Evolutionary conservation across 1,140 invertebrate genomes (phyloP).

Genomic region (Araneus ventricosus): DNA sequence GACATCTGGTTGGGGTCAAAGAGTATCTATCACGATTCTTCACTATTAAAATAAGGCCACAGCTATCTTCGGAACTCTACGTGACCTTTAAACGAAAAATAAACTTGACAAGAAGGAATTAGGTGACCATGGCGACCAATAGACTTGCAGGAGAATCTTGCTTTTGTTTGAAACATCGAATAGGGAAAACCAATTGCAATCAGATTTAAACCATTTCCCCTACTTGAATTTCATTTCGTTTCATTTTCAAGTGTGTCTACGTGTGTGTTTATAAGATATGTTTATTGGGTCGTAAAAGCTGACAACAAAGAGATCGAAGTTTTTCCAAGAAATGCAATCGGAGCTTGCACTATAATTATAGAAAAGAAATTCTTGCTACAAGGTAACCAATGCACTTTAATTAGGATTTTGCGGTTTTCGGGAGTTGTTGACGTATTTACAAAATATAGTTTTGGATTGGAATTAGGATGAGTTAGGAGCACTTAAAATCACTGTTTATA

Average conservation of each 20-base stretch:
- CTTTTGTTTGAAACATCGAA: constrained; percentile 9
- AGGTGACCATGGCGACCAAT: constrained; percentile 13
- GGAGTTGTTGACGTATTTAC: background rate
- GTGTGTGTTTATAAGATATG: background rate
- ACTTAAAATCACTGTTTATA: too few species aligned
- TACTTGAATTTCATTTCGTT: background rate
- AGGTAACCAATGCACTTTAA: background rate
- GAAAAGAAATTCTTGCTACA: background rate
- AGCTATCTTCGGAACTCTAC: background rate
- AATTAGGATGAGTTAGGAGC: background rate
- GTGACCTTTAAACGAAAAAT: constrained; percentile 11
- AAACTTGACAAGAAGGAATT: background rate
- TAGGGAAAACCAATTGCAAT: background rate
- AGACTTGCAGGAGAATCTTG: background rate
- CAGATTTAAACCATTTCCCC: background rate
- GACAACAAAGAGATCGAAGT: too few species aligned
- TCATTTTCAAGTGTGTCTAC: background rate
- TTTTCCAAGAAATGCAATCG: background rate
- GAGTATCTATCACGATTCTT: background rate
- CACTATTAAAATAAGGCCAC: background rate
- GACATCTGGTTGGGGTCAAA: background rate
- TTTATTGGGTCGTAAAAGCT: background rate
- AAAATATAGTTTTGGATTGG: background rate
- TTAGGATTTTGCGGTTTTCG: background rate
- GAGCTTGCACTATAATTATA: background rate